Evolutionary conservation across 92 coral and sea anemone genomes (phyloP).

Genomic region (Muricea muricata): DNA sequence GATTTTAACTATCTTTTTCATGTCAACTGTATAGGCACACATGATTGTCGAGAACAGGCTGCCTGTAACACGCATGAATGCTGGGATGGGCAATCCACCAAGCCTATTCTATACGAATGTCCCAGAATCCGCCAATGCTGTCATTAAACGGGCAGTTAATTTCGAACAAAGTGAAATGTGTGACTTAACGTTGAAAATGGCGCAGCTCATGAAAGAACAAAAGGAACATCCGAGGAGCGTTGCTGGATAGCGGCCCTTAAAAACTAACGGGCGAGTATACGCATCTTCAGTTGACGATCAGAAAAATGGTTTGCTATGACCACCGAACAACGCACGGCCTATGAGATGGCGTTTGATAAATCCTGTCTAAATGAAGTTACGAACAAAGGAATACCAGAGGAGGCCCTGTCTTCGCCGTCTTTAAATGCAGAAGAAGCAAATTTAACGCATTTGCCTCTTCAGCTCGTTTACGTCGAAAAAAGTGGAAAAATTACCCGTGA

Average conservation of each 20-base stretch:
- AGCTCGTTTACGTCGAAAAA: neutral
- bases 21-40: neutral
- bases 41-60: constrained; percentile 37
- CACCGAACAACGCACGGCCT: constrained; percentile 47
- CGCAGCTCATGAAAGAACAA: neutral
- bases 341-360: constrained; percentile 34
- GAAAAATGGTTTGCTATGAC: constrained; percentile 57
- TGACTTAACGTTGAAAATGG: neutral
- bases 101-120: constrained; percentile 25
- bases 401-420: neutral
- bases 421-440: neutral
- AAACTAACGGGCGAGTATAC: constrained; percentile 2
- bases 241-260: constrained; percentile 61
- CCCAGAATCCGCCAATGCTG: constrained; percentile 37
- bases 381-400: neutral
- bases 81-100: constrained; percentile 43
- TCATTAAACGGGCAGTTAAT: constrained; percentile 29
- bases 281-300: constrained; percentile 34
- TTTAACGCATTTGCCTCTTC: neutral
- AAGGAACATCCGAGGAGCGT: constrained; percentile 55
- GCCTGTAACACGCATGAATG: neutral
- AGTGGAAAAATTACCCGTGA: neutral
- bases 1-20: neutral
- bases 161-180: constrained; percentile 19
- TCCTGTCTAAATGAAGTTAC: neutral